Evolutionary conservation across 2,888 invertebrate species (phyloP).

Genomic region (Helicoverpa assulta): DNA sequence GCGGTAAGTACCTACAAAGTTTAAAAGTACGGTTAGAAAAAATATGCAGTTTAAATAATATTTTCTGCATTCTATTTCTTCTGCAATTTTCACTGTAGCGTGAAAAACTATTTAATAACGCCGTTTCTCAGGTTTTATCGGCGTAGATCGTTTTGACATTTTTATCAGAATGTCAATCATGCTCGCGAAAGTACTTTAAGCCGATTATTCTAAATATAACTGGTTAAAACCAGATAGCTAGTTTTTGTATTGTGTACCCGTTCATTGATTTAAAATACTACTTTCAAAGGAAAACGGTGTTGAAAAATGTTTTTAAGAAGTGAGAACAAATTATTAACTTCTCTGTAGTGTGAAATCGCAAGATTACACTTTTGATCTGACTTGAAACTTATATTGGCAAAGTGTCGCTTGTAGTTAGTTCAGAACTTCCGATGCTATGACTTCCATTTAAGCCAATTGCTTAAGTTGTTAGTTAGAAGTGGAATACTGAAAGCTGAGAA

Average conservation of each 20-base stretch:
- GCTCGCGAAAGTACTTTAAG: slow-evolving; percentile 19
- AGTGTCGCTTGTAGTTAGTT: slow-evolving; percentile 40
- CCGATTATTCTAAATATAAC: neutral
- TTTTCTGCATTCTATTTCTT: slow-evolving; percentile 51
- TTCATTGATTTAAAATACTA: neutral
- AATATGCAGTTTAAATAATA: slow-evolving; percentile 33
- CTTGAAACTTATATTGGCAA: slow-evolving; percentile 45
- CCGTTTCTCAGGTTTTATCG: slow-evolving; percentile 45
- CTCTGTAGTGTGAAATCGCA: slow-evolving; percentile 4
- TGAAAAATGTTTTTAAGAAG: neutral
- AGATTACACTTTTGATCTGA: slow-evolving; percentile 43
- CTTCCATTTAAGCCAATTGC: slow-evolving; percentile 37
- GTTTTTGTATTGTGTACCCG: neutral
- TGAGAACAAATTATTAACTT: neutral
- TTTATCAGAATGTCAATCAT: slow-evolving; percentile 49
- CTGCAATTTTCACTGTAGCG: slow-evolving; percentile 40
- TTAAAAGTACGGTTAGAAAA: slow-evolving; percentile 58
- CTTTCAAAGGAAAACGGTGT: neutral
- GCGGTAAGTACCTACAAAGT: slow-evolving; percentile 35
- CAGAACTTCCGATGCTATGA: slow-evolving; percentile 31
- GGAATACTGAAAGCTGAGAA: slow-evolving; percentile 28
- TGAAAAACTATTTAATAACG: slow-evolving; percentile 53
- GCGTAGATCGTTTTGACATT: slow-evolving; percentile 35
- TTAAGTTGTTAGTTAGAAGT: slow-evolving; percentile 21
- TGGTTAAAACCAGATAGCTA: neutral